These are phyloP conservation scores for Eidolon helvum DNA, from an alignment of 2,113 vertebrate species.

Conservation along the genomic window DNA sequence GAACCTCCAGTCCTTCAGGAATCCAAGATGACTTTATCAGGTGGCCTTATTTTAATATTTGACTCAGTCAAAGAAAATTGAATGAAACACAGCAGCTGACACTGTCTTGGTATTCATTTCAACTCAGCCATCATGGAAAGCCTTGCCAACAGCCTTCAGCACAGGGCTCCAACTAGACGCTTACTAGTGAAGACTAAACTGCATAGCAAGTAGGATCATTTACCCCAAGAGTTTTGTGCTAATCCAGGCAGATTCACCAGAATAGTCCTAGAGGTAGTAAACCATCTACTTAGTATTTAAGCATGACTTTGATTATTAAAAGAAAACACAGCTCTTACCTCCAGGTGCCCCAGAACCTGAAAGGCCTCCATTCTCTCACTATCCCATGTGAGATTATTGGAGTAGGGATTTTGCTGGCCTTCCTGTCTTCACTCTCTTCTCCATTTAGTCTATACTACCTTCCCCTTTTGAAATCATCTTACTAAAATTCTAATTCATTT, in stretches of 20 bases:
- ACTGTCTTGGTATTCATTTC: constrained; percentile 62
- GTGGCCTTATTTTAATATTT: constrained; percentile 72
- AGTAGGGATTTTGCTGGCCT: not conserved
- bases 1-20: constrained; percentile 62
- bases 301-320: constrained; percentile 71
- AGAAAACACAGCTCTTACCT: not conserved
- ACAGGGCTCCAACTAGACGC: constrained; percentile 46
- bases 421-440: not conserved
- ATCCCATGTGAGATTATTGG: not conserved
- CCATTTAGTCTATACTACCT: not conserved
- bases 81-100: constrained; percentile 64
- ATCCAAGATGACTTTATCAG: constrained; percentile 65
- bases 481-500: not conserved
- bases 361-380: not conserved
- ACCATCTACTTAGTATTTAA: constrained; percentile 77
- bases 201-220: constrained; percentile 62
- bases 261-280: constrained; percentile 68
- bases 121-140: constrained; percentile 45
- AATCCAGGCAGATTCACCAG: not conserved
- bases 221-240: constrained; percentile 46
- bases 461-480: not conserved
- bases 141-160: constrained; percentile 68
- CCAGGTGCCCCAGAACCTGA: not conserved
- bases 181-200: constrained; percentile 71
- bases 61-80: constrained; percentile 53